A percentile compares a stretch with the other conserved stretches of the same genome.
phyloP scores from a whole-genome alignment of 2,113 vertebrate species.

The Cynoglossus semilaevis region DNA sequence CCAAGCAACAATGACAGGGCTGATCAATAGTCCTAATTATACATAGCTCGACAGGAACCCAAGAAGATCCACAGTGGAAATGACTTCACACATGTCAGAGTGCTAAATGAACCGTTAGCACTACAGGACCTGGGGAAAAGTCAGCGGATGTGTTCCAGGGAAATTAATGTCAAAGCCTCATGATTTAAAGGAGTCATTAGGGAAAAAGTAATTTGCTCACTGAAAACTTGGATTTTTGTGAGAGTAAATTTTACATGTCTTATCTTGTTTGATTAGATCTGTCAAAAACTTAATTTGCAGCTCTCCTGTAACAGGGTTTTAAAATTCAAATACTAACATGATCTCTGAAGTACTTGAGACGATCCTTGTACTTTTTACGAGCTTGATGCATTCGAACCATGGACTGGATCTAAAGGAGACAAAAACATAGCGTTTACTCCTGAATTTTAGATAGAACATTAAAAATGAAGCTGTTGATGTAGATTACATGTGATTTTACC shows the following conservation, averaged over 20 bases:
- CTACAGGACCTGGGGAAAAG: slow-evolving; percentile 1
- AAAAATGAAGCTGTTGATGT: too few species aligned
- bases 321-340: slow-evolving; percentile 78
- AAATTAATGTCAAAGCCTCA: neutral
- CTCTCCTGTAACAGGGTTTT: neutral
- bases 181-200: slow-evolving; percentile 39
- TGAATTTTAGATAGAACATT: too few species aligned
- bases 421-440: neutral
- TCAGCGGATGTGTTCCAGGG: slow-evolving; percentile 1
- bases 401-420: slow-evolving; percentile 84
- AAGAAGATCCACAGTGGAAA: slow-evolving; percentile 5
- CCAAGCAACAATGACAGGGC: slow-evolving; percentile 20
- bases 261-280: neutral
- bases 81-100: slow-evolving; percentile 23
- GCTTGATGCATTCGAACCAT: slow-evolving; percentile 94
- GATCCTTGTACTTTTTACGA: slow-evolving; percentile 88
- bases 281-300: neutral
- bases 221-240: neutral
- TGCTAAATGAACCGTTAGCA: slow-evolving; percentile 23
- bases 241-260: slow-evolving; percentile 1
- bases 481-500: slow-evolving; percentile 67
- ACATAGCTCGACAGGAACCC: slow-evolving; percentile 1
- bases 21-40: slow-evolving; percentile 27
- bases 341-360: slow-evolving; percentile 90
- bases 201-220: neutral